These are phyloP conservation scores for Cebuella pygmaea DNA, from an alignment of 2,797 vertebrate genomes.

Conservation along the genomic window DNA sequence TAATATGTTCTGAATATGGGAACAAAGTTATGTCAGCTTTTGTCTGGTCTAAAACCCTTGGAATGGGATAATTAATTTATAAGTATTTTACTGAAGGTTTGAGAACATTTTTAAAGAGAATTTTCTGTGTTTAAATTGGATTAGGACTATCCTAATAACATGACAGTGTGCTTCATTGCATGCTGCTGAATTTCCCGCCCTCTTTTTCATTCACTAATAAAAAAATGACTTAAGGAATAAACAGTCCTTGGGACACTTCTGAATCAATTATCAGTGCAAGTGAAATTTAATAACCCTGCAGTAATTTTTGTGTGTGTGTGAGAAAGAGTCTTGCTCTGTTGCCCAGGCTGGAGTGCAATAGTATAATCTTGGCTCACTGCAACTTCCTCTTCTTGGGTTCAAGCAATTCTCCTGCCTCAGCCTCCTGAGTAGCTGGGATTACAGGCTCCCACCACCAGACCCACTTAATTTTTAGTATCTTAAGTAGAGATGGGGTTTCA, in stretches of 20 bases:
- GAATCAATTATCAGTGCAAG: conserved; percentile 40
- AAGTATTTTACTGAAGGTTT: conserved; percentile 23
- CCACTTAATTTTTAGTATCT: not conserved
- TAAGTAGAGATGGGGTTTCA: not conserved
- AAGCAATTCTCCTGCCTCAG: not conserved
- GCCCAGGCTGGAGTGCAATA: not conserved
- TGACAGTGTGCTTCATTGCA: not conserved
- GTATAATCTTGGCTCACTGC: not conserved
- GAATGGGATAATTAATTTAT: not conserved
- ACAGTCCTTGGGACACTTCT: not conserved
- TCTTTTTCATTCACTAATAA: conserved; percentile 24
- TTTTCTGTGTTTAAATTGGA: not conserved
- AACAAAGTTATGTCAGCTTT: not conserved
- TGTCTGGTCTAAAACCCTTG: not conserved
- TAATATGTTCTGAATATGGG: not conserved
- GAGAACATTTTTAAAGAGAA: not conserved
- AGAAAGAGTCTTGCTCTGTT: not conserved
- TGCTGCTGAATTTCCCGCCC: not conserved
- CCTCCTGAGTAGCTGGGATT: not conserved
- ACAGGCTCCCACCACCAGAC: not conserved
- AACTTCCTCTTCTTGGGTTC: not conserved
- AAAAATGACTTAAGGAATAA: conserved; percentile 40
- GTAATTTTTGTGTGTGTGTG: not conserved
- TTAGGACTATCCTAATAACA: not conserved
- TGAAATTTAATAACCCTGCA: conserved; percentile 1